Base-by-base conservation (phyloP, 2,113 vertebrate genomes). In the Rhinoptilus africanus region DNA sequence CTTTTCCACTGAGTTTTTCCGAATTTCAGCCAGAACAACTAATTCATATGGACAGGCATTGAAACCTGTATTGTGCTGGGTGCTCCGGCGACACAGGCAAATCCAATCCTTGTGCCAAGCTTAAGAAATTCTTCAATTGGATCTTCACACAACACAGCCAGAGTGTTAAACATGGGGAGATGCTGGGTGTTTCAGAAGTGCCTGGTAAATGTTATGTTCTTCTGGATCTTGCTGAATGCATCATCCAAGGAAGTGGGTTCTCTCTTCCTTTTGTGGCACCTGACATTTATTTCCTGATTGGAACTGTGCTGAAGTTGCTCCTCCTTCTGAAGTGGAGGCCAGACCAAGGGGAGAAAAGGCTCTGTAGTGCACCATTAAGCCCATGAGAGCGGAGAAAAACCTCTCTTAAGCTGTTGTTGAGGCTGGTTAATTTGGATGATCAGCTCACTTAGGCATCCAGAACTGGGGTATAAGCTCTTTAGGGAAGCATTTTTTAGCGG, bases 251-350 rank as follows among this genome's bases (percentile, higher is more conserved):
- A 73, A 81, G 83, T 63, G 81, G 73, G 26, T 66, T 89, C 53
- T 89, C 30, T 71, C 83, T 93, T 89, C 54, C 37, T 85, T 90
- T 92, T 63, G 22, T 45, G 78, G 85, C 83, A 94, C 92, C 81
- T 96, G 88, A 84, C 39, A 45, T 64, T 89, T 94, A 86, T 95
- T 96, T 96, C 76, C 85, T 89, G 73, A 19, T 45, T 86, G 83
- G 68, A 93, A 60, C 60, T 63, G 48, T 63, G 56, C 63, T 86
- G 35, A 84, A 88, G 63, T 72, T 84, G 45, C 73, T 45, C 7
- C 48, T 74, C 7, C 53, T 77, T 68, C 50, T 35, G 53, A 93
- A 79, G 67, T 18, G 66, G 80, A 85, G 91, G 83, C 86, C 91
- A 94, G 59, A 35, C 50, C 54, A 62, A 89, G 59, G 90, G 43